These are phyloP conservation scores for Phytoseiulus persimilis DNA, from an alignment of 2,888 invertebrate species.

Conservation along the genomic window DNA sequence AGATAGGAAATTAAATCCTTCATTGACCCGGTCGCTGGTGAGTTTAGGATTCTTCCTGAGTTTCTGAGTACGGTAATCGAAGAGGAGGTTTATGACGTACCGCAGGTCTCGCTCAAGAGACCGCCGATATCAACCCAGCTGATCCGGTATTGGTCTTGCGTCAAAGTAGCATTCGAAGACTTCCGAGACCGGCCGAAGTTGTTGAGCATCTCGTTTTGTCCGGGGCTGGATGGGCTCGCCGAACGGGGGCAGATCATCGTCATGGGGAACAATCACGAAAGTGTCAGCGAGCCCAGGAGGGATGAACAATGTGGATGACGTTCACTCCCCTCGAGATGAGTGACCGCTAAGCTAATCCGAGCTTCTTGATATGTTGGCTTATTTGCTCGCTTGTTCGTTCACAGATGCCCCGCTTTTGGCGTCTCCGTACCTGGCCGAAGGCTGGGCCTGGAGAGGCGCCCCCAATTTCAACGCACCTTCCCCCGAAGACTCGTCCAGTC, in stretches of 20 bases:
- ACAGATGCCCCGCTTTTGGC: conserved; percentile 9
- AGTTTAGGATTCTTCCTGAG: no score
- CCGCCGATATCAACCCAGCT: background rate
- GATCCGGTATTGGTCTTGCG: background rate
- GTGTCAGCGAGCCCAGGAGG: no score
- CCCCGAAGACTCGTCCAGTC: conserved; percentile 16
- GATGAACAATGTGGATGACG: no score
- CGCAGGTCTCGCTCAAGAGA: no score
- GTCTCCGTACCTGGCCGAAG: conserved; percentile 11
- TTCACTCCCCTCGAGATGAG: background rate
- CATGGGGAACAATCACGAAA: no score
- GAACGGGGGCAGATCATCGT: no score
- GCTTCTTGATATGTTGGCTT: background rate
- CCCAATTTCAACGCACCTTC: conserved; percentile 20
- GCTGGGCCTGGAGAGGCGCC: conserved; percentile 21
- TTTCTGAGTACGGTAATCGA: no score
- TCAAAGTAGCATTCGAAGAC: background rate
- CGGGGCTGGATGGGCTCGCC: no score
- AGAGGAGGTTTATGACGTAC: no score
- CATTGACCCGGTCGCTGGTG: no score
- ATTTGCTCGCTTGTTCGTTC: background rate
- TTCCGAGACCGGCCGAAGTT: background rate
- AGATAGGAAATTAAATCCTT: no score
- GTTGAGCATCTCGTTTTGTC: background rate
- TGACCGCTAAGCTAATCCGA: background rate